These are phyloP conservation scores for Seladonia tumulorum DNA, from an alignment of 2,888 invertebrate species.

Conservation along the genomic window DNA sequence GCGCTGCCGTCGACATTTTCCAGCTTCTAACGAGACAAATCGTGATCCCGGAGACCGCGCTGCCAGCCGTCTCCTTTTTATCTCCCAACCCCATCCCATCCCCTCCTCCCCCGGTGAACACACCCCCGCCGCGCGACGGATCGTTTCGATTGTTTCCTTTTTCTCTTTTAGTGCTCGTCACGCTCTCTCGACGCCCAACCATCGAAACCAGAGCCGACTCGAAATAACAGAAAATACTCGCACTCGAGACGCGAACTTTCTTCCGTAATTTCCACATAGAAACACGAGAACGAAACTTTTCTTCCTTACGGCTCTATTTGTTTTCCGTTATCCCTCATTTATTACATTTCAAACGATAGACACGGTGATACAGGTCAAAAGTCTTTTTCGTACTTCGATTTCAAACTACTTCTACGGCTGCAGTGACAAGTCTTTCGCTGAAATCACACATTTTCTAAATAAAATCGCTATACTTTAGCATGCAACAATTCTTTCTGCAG, in stretches of 20 bases:
- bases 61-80: conserved; percentile 36
- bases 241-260: neutral
- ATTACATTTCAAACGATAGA: neutral
- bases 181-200: neutral
- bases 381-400: neutral
- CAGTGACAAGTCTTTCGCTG: no score
- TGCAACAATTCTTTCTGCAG: no score
- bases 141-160: conserved; percentile 38
- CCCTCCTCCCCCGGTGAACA: neutral
- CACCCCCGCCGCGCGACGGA: conserved; percentile 7
- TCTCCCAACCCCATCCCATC: neutral
- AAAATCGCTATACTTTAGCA: no score
- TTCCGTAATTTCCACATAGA: neutral
- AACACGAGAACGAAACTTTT: neutral
- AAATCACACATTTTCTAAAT: no score
- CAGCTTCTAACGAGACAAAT: conserved; percentile 69
- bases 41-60: conserved; percentile 52
- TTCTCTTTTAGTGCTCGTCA: neutral
- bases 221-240: neutral
- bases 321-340: neutral
- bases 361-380: neutral
- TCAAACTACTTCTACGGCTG: no score
- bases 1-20: conserved; percentile 61
- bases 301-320: neutral
- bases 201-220: conserved; percentile 11